Base-by-base conservation (phyloP, 2,888 invertebrate genomes). In the Gnatocerus cornutus region DNA sequence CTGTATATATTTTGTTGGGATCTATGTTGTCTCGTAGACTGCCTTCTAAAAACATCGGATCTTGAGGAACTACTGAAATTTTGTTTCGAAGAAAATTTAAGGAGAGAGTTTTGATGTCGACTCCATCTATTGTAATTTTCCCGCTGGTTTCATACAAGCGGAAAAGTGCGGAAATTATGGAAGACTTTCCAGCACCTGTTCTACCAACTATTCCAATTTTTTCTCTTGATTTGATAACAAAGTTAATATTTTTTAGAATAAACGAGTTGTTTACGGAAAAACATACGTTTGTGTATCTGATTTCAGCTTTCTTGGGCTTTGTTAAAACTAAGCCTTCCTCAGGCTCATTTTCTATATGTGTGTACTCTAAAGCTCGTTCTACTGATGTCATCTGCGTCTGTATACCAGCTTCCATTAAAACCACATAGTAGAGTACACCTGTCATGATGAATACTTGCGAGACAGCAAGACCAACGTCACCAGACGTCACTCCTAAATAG, bases 321-420 rank as follows among this genome's bases (percentile, higher is more conserved):
- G 87, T 85, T 16, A 89, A 88, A 33, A 91, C 91, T 76, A 62
- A 16, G 1, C 79, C 79, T 14, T 12, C 14, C 7, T 55, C 64
- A 10, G 69, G 43, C 73, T 85, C 85, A 9, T 77, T 74, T 59
- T 85, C 83, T 3, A 90, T 77, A n/a, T 86, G 82, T 0, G 86
- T 76, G 48, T 82, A 81, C 71, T 81, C 82, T 45, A 78, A 48
- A 0, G 92, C 88, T 82, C 96, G 89, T 84, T 98, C 97, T 0
- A 97, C 96, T 4, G 93, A 92, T 3, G 93, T 94, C 94, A 95
- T 93, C 74, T 91, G 92, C 79, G 93, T 95, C 81, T 82, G 81
- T 12, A 78, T 83, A 83, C 96, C 96, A 0, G 96, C 94, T 74
- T 94, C 94, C 83, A 96, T 96, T 3, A 96, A 87, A 48, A 89